These are phyloP conservation scores for Tauraco hartlaubi DNA, from an alignment of 2,797 vertebrate species.

Conservation along the genomic window DNA sequence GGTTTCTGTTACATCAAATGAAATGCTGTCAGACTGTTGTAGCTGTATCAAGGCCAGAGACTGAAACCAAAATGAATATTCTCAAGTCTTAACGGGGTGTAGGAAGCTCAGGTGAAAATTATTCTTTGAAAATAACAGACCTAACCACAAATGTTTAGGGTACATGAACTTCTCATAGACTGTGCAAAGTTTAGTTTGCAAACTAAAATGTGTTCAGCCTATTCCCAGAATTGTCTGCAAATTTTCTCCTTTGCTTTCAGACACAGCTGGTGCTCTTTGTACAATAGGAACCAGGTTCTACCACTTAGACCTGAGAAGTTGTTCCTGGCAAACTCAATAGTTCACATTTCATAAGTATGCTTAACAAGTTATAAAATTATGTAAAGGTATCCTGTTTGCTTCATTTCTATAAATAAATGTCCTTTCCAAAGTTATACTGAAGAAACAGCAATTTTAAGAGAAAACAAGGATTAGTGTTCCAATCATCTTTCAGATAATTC, in stretches of 20 bases:
- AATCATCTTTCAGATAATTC: not conserved
- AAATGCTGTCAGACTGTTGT: not conserved
- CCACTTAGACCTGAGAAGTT: not conserved
- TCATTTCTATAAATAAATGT: not conserved
- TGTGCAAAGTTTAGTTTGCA: not conserved
- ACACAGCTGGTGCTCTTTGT: not conserved
- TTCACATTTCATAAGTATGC: not conserved
- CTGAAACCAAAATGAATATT: not conserved
- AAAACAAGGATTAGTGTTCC: not conserved
- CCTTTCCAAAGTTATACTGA: not conserved
- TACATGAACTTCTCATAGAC: not conserved
- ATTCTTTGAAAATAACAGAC: not conserved
- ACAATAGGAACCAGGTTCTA: not conserved
- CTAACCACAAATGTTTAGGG: not conserved
- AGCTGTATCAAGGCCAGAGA: not conserved
- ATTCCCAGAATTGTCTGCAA: not conserved
- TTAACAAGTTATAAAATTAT: not conserved
- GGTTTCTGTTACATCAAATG: fast-evolving
- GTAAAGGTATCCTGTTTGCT: not conserved
- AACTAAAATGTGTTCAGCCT: not conserved
- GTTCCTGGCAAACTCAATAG: not conserved
- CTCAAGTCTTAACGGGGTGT: not conserved
- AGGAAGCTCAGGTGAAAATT: not conserved
- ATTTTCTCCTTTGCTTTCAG: not conserved
- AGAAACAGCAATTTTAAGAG: not conserved